phyloP scores from a whole-genome alignment of 2,797 vertebrate genomes.

The Taeniopygia guttata region DNA sequence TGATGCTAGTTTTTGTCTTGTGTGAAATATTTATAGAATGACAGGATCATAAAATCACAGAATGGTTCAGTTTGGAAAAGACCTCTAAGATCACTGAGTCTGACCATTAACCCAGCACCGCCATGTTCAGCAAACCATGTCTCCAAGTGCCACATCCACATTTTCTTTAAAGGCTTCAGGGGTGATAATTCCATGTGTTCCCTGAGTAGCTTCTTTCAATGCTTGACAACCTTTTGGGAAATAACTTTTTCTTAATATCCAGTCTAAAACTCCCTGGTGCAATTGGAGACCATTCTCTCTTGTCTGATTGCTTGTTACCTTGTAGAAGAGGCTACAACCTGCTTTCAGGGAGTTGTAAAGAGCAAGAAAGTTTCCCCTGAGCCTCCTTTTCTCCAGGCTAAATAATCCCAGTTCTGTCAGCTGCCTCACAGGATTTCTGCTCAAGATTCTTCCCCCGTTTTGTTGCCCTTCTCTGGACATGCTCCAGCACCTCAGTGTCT shows the following conservation, averaged over 20 bases:
- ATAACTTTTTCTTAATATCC: neutral
- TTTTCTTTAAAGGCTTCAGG: neutral
- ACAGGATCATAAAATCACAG: neutral
- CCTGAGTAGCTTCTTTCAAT: neutral
- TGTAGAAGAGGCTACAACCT: neutral
- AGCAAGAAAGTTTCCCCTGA: neutral
- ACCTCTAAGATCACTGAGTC: neutral
- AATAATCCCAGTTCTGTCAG: neutral
- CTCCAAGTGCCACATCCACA: neutral
- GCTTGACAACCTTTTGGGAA: neutral
- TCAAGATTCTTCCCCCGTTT: neutral
- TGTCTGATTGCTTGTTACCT: neutral
- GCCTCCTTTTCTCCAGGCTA: neutral
- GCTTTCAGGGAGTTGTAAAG: neutral
- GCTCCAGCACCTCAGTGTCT: neutral
- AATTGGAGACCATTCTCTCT: neutral
- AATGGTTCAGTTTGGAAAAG: neutral
- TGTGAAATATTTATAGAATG: neutral
- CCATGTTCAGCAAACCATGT: neutral
- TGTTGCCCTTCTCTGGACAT: neutral
- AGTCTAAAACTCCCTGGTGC: neutral
- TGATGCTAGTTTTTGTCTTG: neutral
- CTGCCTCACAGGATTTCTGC: neutral
- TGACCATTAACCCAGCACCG: accelerated
- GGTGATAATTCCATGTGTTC: neutral